Percentiles rank a stretch among this genome's conserved stretches.
Conservation (phyloP, 30 jellyfish, hydroid and myxozoan genomes). For the Aurelia sp. region DNA sequence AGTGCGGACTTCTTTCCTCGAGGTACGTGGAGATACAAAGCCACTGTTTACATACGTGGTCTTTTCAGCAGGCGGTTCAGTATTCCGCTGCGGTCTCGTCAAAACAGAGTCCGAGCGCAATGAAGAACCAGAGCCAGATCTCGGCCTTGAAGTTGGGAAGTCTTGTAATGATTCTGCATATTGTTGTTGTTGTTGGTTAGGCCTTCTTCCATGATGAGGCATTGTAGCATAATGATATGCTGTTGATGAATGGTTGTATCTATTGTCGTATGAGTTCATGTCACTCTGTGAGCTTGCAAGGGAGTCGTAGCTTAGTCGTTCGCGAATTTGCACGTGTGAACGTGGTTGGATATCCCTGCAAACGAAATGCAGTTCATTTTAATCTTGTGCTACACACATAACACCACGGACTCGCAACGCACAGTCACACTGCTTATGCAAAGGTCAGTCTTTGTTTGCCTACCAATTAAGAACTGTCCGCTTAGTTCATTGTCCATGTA, state of each 20-base stretch:
- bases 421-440: too few species aligned
- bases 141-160: constrained; percentile 47
- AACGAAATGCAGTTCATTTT: neutral
- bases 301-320: constrained; percentile 62
- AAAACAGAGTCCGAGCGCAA: constrained; percentile 79
- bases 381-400: too few species aligned
- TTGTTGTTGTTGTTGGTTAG: constrained; percentile 42
- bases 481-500: too few species aligned
- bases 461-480: too few species aligned
- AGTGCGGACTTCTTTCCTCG: constrained; percentile 21
- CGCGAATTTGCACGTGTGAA: constrained; percentile 64
- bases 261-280: constrained; percentile 49
- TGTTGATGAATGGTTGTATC: constrained; percentile 11
- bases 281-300: constrained; percentile 62
- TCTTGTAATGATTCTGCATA: constrained; percentile 91
- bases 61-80: constrained; percentile 26
- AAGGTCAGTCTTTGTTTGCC: too few species aligned
- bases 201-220: constrained; percentile 45
- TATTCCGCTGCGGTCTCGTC: constrained; percentile 58
- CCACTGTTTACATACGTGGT: constrained; percentile 43
- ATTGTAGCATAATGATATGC: constrained; percentile 38
- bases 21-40: constrained; percentile 33
- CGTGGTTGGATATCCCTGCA: constrained; percentile 66
- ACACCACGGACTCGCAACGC: too few species aligned
- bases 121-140: constrained; percentile 81